Conservation (phyloP, 1,140 invertebrate genomes). For the Drosophila albomicans region DNA sequence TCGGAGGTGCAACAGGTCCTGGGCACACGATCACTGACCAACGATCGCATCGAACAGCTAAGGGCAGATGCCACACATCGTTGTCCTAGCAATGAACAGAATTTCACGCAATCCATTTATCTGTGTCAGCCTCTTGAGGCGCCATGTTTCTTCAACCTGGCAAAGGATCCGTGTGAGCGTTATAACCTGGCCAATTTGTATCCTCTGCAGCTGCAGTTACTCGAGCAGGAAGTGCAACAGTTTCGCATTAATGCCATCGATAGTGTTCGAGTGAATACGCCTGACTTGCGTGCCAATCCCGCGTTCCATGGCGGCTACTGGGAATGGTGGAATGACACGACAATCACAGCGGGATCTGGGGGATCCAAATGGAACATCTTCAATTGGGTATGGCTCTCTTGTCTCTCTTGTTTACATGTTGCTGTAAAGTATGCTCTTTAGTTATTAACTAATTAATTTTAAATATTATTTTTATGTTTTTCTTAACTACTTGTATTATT, state of each 20-base stretch:
- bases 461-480: not conserved
- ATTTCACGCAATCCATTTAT: conserved; percentile 47
- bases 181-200: conserved; percentile 87
- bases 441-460: not conserved
- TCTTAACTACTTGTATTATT: not conserved
- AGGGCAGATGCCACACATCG: conserved; percentile 85
- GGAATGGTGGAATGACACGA: conserved; percentile 75
- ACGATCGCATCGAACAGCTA: conserved; percentile 79
- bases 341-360: conserved; percentile 6
- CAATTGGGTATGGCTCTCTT: conserved; percentile 6
- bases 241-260: conserved; percentile 41
- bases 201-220: conserved; percentile 56
- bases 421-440: not conserved
- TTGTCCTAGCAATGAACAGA: conserved; percentile 54
- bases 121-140: conserved; percentile 84
- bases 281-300: conserved; percentile 57
- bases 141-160: conserved; percentile 91
- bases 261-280: conserved; percentile 49
- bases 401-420: not conserved
- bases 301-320: conserved; percentile 58
- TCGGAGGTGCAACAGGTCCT: conserved; percentile 66
- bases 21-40: conserved; percentile 38
- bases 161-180: conserved; percentile 91
- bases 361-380: not conserved
- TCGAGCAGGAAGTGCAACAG: conserved; percentile 67